These are phyloP conservation scores for Pollenia labialis DNA, from an alignment of 2,888 invertebrate species.

Conservation along the genomic window DNA sequence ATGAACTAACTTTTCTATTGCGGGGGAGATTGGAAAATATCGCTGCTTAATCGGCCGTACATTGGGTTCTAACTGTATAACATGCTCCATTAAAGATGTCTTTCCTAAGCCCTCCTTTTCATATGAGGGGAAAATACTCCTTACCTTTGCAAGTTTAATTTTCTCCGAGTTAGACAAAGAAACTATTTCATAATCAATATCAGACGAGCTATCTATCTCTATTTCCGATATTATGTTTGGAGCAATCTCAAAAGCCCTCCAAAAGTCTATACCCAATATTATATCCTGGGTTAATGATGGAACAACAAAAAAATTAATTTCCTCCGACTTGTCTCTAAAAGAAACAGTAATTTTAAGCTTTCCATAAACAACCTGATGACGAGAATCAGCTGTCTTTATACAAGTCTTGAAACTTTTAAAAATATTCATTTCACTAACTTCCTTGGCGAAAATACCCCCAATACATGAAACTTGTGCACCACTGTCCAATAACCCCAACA, in stretches of 20 bases:
- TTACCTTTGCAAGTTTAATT: neutral
- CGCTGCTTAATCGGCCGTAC: too few relatives aligned
- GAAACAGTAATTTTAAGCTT: neutral
- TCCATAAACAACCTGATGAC: conserved; percentile 1
- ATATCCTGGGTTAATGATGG: neutral
- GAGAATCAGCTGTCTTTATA: conserved; percentile 2
- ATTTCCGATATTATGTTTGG: neutral
- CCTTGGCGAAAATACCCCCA: neutral
- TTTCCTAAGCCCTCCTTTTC: neutral
- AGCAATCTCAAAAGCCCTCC: neutral
- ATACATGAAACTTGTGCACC: conserved; percentile 18
- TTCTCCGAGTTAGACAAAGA: neutral
- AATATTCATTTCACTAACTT: neutral
- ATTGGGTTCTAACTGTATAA: too few relatives aligned
- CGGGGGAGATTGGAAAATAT: too few relatives aligned
- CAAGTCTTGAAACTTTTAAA: neutral
- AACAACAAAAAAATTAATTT: conserved; percentile 15
- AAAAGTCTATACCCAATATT: neutral
- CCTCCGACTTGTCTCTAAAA: neutral
- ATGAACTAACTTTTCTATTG: neutral
- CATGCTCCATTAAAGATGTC: too few relatives aligned
- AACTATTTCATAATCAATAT: neutral
- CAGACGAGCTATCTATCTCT: neutral
- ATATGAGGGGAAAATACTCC: neutral
- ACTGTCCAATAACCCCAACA: conserved; percentile 7